These are phyloP conservation scores for Notodonta ziczac DNA, from an alignment of 2,888 invertebrate genomes.

Conservation along the genomic window DNA sequence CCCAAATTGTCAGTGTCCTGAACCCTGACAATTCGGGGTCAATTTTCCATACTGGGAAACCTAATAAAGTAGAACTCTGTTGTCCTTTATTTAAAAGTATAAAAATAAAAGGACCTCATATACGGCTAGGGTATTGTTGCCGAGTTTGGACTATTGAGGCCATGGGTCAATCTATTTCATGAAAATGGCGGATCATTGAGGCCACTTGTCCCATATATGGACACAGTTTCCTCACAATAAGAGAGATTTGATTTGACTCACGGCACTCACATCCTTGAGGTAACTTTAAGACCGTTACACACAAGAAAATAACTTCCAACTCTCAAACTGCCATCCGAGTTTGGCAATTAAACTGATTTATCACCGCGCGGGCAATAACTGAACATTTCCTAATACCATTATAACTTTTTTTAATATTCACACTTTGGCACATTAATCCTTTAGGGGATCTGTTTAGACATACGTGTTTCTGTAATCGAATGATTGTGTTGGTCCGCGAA, in stretches of 20 bases:
- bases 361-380: conserved; percentile 24
- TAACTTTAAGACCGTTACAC: neutral
- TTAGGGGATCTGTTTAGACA: conserved; percentile 21
- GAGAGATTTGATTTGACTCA: neutral
- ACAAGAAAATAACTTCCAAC: conserved; percentile 4
- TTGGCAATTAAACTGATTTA: conserved; percentile 39
- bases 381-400: conserved; percentile 22
- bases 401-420: conserved; percentile 25
- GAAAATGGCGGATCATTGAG: neutral
- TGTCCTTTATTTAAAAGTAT: too few species aligned
- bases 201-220: neutral
- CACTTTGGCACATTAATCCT: conserved; percentile 25
- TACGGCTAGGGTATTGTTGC: neutral
- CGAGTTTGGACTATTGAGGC: neutral
- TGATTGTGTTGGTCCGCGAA: too few species aligned
- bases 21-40: too few species aligned
- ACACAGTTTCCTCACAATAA: neutral
- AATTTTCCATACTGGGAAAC: too few species aligned
- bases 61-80: too few species aligned
- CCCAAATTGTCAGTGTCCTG: too few species aligned
- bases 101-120: too few species aligned
- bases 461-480: neutral
- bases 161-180: neutral
- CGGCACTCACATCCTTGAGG: too few species aligned
- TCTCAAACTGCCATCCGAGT: conserved; percentile 21